Percentiles rank a stretch among this genome's conserved stretches.
phyloP scores from a whole-genome alignment of 2,888 invertebrate genomes.

The Meganola albula region DNA sequence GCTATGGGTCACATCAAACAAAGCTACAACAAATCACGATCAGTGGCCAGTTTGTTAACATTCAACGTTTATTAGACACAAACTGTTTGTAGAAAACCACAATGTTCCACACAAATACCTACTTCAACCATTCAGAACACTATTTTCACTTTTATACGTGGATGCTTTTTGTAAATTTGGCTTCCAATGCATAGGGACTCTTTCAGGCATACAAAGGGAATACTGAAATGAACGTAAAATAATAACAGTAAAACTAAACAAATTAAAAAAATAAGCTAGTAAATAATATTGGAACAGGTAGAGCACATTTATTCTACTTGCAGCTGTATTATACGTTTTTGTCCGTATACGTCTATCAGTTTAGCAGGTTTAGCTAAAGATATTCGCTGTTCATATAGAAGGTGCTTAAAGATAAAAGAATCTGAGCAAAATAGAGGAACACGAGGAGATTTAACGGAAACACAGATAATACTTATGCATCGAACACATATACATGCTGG shows the following conservation, averaged over 20 bases:
- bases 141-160: conserved; percentile 78
- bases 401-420: no score
- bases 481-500: no score
- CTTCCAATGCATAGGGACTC: conserved; percentile 77
- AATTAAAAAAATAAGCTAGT: conserved; percentile 23
- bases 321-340: no score
- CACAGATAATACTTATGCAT: no score
- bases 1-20: conserved; percentile 69
- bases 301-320: no score
- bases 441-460: no score
- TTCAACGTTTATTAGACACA: conserved; percentile 38
- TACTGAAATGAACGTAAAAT: conserved; percentile 65
- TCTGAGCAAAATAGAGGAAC: no score
- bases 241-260: conserved; percentile 43
- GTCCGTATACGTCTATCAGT: no score
- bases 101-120: conserved; percentile 57
- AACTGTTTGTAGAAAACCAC: conserved; percentile 36
- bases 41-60: conserved; percentile 42
- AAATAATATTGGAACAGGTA: conserved; percentile 4
- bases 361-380: no score
- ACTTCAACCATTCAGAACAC: conserved; percentile 77
- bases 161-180: conserved; percentile 77
- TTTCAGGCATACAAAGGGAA: conserved; percentile 77
- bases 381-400: no score
- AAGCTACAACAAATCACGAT: conserved; percentile 65